Conservation (phyloP, 2,888 invertebrate species). For the Creontiades dilutus region DNA sequence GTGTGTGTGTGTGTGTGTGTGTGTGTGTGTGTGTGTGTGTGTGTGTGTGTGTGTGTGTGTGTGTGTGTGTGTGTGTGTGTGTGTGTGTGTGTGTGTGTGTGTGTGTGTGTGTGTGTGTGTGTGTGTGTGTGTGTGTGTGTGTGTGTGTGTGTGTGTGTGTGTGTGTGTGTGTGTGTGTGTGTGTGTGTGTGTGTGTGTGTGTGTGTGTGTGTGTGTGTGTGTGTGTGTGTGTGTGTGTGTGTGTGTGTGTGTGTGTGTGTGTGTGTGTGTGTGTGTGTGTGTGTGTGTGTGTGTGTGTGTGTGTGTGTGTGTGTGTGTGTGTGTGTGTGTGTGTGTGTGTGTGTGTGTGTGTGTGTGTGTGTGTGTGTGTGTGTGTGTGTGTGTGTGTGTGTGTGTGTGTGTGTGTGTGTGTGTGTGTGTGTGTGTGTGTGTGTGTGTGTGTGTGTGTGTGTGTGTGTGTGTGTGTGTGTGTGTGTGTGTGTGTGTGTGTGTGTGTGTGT, state of each 20-base stretch:
- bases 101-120: neutral
- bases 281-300: conserved; percentile 1
- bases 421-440: conserved; percentile 5
- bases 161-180: conserved; percentile 1
- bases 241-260: neutral
- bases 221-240: neutral
- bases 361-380: neutral
- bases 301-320: conserved; percentile 1
- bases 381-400: conserved; percentile 1
- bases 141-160: conserved; percentile 1
- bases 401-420: conserved; percentile 1
- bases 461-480: neutral
- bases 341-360: neutral
- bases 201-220: conserved; percentile 14
- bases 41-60: conserved; percentile 1
- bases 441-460: neutral
- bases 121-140: neutral
- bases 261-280: conserved; percentile 1
- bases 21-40: conserved; percentile 1
- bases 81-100: conserved; percentile 14
- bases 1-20: neutral
- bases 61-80: conserved; percentile 1
- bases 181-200: conserved; percentile 1
- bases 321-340: neutral
- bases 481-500: conserved; percentile 1